phyloP scores from a whole-genome alignment of 2,113 vertebrate species.

The Sylvietta virens region DNA sequence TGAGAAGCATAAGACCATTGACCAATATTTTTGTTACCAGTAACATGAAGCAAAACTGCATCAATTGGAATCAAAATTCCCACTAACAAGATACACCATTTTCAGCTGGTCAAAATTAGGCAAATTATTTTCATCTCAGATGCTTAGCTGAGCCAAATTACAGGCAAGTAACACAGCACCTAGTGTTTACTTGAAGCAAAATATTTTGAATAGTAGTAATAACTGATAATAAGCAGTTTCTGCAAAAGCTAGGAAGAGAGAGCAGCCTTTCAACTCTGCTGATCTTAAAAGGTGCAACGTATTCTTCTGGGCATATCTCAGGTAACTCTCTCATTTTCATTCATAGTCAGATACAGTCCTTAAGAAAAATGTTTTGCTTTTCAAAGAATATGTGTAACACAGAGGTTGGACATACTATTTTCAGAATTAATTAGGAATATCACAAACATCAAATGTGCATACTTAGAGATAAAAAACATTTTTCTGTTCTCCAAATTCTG shows the following conservation, averaged over 20 bases:
- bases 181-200: not conserved
- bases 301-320: not conserved
- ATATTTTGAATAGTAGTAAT: not conserved
- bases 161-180: not conserved
- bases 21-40: not conserved
- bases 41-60: not conserved
- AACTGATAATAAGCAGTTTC: not conserved
- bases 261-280: not conserved
- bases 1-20: not conserved
- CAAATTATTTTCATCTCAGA: not conserved
- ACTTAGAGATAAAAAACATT: not conserved
- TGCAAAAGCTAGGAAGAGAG: not conserved
- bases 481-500: not conserved
- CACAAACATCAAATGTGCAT: not conserved
- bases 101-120: not conserved
- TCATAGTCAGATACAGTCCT: not conserved
- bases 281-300: not conserved
- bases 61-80: fast-evolving
- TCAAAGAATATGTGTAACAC: not conserved
- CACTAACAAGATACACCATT: not conserved
- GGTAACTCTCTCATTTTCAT: not conserved
- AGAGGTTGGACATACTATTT: not conserved
- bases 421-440: not conserved
- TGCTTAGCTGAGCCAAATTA: not conserved
- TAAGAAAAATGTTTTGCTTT: not conserved